Base-by-base conservation (phyloP, 2,113 vertebrate species). In the Aspidoscelis tigris region DNA sequence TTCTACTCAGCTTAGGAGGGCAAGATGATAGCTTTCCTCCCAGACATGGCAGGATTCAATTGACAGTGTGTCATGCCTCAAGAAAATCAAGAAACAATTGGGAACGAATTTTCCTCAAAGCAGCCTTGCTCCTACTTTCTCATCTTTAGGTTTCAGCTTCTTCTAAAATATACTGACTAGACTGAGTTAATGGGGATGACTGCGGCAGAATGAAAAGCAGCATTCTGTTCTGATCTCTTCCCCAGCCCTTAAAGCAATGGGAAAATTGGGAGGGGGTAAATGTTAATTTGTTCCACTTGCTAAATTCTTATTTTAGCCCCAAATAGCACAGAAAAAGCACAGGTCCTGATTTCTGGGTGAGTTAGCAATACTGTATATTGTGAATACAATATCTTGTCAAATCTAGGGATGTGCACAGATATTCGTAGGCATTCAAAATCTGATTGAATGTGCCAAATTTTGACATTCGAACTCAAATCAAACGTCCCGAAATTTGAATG, bases 121-220 rank as follows among this genome's bases (percentile, higher is more conserved):
- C 81, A 47, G 47, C 72, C 81, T 65, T 75, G 47, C 71, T 73
- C 73, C 81, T 75, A 22, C 81, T 61, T 33, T 75, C 81, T 82
- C 81, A 75, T 82, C 72, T 75, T 82, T 75, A 82, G 71, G 71
- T 75, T 75, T 75, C 71, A 82, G 24, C 16, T 33, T 53, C 7
- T 77, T 74, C 78, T 85, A 80, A 85, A 85, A 53, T 73, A 70
- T 80, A 47, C 70, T 74, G 77, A 50, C 69, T 73, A 58, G 77
- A 66, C 39, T 73, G 71, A 85, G 80, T 80, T 80, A 74, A 85
- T 66, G 43, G 39, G 77, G 66, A 66, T 72, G 77, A 73, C 69
- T 73, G 69, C 41, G 79, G 55, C 44, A 43, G 76, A 65, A 85
- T 74, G 69, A 74, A 85, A 74, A 80, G 77, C 53, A 74, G 83